Evolutionary conservation across 2,797 vertebrate genomes (phyloP).

Genomic region (Siniperca scherzeri): DNA sequence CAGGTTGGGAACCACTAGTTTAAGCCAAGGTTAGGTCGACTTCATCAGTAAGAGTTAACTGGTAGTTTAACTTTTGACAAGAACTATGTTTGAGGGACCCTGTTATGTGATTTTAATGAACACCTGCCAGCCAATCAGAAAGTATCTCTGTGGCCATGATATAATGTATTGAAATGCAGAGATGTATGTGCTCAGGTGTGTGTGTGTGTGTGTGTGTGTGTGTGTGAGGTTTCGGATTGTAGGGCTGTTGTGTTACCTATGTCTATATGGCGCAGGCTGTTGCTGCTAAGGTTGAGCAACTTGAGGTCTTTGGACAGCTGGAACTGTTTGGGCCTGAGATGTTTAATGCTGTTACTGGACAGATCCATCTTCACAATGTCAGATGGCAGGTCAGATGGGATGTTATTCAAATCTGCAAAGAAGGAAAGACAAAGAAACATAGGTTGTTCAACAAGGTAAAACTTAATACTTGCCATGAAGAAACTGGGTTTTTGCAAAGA

Average conservation of each 20-base stretch:
- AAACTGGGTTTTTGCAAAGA: not conserved
- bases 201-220: not conserved
- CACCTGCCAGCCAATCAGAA: not conserved
- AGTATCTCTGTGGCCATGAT: not conserved
- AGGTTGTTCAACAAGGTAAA: not conserved
- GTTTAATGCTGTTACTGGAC: slow-evolving; percentile 92
- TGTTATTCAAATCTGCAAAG: slow-evolving; percentile 89
- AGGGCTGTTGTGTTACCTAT: slow-evolving; percentile 84
- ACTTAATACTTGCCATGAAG: not conserved
- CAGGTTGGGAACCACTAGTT: not conserved
- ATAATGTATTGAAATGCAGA: not conserved
- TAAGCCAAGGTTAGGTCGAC: not conserved
- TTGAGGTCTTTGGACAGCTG: slow-evolving; percentile 93
- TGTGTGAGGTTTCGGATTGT: not conserved
- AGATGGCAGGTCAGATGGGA: slow-evolving; percentile 91
- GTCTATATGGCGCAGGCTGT: slow-evolving; percentile 90
- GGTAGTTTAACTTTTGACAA: not conserved
- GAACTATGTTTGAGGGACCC: not conserved
- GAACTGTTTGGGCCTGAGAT: slow-evolving; percentile 92
- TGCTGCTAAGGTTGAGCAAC: slow-evolving; percentile 94
- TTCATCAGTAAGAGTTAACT: not conserved
- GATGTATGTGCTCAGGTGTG: not conserved
- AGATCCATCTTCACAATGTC: slow-evolving; percentile 95
- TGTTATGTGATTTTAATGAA: not conserved
- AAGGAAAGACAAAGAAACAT: slow-evolving; percentile 58